Evolutionary conservation across 2,888 invertebrate genomes (phyloP), one percentile per base, ranked within the genome.

Genomic region (Chrysolina oricalcia): DNA sequence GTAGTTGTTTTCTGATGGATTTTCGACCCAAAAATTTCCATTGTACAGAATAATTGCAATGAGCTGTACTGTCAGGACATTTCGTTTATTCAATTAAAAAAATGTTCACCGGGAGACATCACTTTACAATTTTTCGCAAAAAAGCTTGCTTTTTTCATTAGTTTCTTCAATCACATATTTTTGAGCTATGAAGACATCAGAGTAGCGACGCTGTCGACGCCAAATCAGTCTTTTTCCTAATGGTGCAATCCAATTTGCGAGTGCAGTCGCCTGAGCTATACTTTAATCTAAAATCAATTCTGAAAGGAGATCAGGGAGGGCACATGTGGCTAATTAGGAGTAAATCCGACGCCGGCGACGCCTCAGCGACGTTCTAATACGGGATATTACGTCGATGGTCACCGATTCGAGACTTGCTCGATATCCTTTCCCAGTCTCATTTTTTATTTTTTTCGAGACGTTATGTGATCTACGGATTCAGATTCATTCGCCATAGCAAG

Each of bases 321-420:
- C 71, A 74, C 53, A 65, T 74, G 71, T 69, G 69, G 70, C 56
- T 71, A 74, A 74, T 74, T 74, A 71, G 53, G 50, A 67, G 67
- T 50, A 50, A 67, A 67, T 67, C 48, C 67, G 50, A 50, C 35
- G 50, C 48, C 67, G 23, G 17, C 67, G 27, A 50, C 17, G 67
- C 27, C 67, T 27, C 50, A 43, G 5, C 50, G 17, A 50, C 50
- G 48, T 35, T 13, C n/a, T 59, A 35, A 27, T n/a, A n/a, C 8
- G 15, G 27, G 17, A 59, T 27, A 27, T 59, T 59, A 27, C 59
- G 27, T n/a, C 2, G 35, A 27, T 59, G 35, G 27, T 27, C 59
- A 59, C n/a, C 23, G 35, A 35, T 59, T 35, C 15, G 35, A 9
- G 23, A 35, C n/a, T 59, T n/a, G 59, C 35, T 59, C 35, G 46